Conservation (phyloP, 2,113 vertebrate genomes). For the Anhinga rufa region DNA sequence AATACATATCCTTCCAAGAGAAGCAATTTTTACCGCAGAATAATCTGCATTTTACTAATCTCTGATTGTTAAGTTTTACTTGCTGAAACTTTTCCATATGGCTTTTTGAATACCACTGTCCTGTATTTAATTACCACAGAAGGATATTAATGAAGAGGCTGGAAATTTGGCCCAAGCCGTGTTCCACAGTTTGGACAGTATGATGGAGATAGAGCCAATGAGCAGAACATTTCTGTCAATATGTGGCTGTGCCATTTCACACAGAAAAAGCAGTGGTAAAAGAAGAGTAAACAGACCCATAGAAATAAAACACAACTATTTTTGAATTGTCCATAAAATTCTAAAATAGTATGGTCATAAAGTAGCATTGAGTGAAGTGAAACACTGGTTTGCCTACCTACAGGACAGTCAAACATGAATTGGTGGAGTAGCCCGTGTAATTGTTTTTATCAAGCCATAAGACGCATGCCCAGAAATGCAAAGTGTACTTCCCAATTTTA, state of each 20-base stretch:
- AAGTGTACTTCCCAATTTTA: not conserved
- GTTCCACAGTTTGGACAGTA: conserved; percentile 4
- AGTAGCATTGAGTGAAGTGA: not conserved
- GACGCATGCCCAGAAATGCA: not conserved
- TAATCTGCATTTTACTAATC: conserved; percentile 35
- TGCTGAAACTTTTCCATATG: conserved; percentile 52
- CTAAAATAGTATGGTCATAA: not conserved
- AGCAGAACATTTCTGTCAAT: not conserved
- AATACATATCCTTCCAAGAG: conserved; percentile 42
- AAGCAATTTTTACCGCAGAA: conserved; percentile 44
- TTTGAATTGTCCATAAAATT: not conserved
- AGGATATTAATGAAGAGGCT: conserved; percentile 45
- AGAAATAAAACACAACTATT: not conserved
- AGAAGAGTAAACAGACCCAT: not conserved
- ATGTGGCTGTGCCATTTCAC: not conserved
- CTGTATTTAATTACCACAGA: conserved; percentile 54
- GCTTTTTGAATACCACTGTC: conserved; percentile 33
- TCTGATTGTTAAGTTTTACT: conserved; percentile 25
- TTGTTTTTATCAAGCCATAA: not conserved
- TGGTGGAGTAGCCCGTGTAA: not conserved
- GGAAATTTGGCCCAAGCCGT: not conserved
- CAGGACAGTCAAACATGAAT: not conserved
- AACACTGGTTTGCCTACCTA: not conserved
- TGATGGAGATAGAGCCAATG: not conserved
- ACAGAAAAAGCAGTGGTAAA: not conserved